Base-by-base conservation (phyloP, 2,888 invertebrate species). In the Chymomyza caudatula region DNA sequence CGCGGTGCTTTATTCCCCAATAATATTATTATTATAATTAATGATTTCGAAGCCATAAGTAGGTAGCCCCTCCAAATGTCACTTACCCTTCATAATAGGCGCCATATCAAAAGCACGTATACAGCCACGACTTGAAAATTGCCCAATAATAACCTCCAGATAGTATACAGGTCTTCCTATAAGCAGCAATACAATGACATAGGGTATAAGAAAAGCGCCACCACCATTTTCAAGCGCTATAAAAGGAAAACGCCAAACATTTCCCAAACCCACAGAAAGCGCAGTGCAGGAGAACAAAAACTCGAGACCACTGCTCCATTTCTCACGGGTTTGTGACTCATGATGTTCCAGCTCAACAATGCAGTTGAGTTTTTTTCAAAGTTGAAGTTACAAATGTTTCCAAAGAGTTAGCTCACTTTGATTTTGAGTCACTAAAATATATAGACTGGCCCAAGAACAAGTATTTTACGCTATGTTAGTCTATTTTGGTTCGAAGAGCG, bases 91-190 rank as follows among this genome's bases (percentile, higher is more conserved):
- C 87, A 95, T 92, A 0, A 94, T 91, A 8, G 95, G 95, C 4
- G 91, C 92, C 85, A 94, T 91, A 68, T 94, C 94, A 61, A 91
- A 92, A 17, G 94, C 92, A 73, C 93, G 93, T 13, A 94, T 93
- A 63, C 93, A 93, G 1, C 95, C 94, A 64, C 92, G 92, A 71
- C 94, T 93, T 8, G 93, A 92, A 85, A 95, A 95, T 88, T 95
- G 95, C 4, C 95, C 95, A 25, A 95, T 88, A 1, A 93, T 90
- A 82, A 94, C 93, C 87, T 95, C 95, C 90, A 95, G 89, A 80
- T 94, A 94, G 80, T 95, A 95, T 54, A 95, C 89, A 0, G 94
- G 94, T 69, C 93, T 91, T 6, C 94, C 94, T 49, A 94, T 92
- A 0, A 94, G 82, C 8, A 93, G 80, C 25, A 94, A 87, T 0